Percentiles rank a stretch among this genome's conserved stretches.
phyloP scores from a whole-genome alignment of 2,888 invertebrate species.

The Cepaea hortensis region DNA sequence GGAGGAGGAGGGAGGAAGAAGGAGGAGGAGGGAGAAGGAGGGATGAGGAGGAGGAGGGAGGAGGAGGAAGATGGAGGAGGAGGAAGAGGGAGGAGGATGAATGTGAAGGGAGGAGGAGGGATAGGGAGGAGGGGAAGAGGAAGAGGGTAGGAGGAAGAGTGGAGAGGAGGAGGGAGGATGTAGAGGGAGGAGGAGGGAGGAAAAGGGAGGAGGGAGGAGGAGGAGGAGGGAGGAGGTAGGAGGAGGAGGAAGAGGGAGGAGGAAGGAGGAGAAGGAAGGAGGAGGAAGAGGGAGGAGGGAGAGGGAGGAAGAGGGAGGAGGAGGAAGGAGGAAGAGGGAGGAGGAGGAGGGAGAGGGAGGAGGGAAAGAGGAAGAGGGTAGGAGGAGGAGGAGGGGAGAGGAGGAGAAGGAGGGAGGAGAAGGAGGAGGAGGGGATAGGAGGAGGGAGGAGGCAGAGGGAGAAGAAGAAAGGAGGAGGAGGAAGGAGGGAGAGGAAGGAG shows the following conservation, averaged over 20 bases:
- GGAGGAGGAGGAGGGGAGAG: no score
- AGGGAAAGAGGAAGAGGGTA: no score
- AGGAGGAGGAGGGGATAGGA: neutral
- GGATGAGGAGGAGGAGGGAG: slow-evolving; percentile 49
- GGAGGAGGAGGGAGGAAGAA: slow-evolving; percentile 22
- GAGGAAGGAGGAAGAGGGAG: neutral
- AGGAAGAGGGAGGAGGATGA: no score
- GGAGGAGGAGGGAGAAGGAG: slow-evolving; percentile 48
- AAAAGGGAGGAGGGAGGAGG: neutral
- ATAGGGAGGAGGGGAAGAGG: no score
- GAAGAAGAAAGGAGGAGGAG: neutral
- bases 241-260: neutral
- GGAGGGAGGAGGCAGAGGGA: neutral
- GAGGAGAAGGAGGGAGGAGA: no score
- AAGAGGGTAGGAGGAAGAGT: slow-evolving; percentile 18
- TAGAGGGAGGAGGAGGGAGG: neutral
- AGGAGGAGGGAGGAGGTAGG: no score
- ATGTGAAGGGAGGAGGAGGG: no score
- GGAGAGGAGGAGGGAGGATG: neutral
- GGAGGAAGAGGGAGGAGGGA: no score
- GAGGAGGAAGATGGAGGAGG: slow-evolving; percentile 49
- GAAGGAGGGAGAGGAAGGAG: neutral
- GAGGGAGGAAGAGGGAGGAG: neutral
- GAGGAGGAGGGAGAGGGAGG: neutral
- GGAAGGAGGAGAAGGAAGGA: neutral